Evolutionary conservation across 2,113 vertebrate species (phyloP).

Genomic region (Todiramphus saurophagus): DNA sequence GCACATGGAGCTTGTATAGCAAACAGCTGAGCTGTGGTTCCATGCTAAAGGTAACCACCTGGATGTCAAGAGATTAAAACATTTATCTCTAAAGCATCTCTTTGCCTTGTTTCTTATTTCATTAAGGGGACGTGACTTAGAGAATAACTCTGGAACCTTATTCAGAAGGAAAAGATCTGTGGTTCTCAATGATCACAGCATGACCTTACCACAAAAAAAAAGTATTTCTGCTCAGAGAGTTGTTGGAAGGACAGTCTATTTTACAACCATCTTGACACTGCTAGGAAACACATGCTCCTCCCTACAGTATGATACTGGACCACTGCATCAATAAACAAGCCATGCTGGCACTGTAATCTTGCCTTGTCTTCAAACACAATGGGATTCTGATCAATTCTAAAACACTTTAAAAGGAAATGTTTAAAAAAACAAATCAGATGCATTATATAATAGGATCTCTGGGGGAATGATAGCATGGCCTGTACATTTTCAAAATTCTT

Average conservation of each 20-base stretch:
- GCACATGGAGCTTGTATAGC: not conserved
- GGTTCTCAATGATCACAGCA: not conserved
- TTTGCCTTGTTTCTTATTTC: not conserved
- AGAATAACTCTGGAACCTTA: not conserved
- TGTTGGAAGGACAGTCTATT: not conserved
- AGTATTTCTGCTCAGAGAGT: not conserved
- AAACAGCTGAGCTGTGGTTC: not conserved
- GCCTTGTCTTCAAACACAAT: not conserved
- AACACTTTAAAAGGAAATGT: not conserved
- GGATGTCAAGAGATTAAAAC: not conserved
- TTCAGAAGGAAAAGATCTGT: not conserved
- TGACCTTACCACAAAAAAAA: not conserved
- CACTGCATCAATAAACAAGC: not conserved
- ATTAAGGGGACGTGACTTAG: not conserved
- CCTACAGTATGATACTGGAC: not conserved
- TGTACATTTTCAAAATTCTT: not conserved
- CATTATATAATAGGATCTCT: not conserved
- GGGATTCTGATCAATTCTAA: not conserved
- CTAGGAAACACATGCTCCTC: not conserved
- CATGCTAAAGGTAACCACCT: not conserved
- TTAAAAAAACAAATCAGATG: not conserved
- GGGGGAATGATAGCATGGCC: not conserved
- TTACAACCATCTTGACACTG: not conserved
- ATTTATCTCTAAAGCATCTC: not conserved
- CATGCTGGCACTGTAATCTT: not conserved